phyloP scores from a whole-genome alignment of 2,113 vertebrate genomes.

The Dromaius novaehollandiae region DNA sequence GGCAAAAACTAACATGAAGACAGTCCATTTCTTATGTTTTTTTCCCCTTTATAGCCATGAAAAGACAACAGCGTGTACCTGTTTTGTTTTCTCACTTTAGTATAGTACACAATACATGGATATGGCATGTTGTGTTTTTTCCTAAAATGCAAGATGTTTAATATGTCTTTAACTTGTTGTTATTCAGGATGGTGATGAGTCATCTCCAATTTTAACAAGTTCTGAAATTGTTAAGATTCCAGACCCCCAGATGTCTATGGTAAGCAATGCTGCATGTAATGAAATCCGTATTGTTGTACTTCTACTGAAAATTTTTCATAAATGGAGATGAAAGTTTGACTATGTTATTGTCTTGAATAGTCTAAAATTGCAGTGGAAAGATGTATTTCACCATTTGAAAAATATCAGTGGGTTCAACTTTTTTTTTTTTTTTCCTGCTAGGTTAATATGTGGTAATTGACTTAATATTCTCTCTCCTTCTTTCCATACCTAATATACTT shows the following conservation, averaged over 20 bases:
- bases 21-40: neutral
- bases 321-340: neutral
- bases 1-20: neutral
- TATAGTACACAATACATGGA: neutral
- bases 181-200: constrained; percentile 91
- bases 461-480: neutral
- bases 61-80: neutral
- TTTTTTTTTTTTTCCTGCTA: neutral
- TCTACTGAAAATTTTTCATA: neutral
- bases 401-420: neutral
- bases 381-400: neutral
- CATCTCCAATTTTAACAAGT: constrained; percentile 86
- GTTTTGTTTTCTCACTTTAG: neutral
- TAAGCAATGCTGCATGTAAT: constrained; percentile 69
- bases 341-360: neutral
- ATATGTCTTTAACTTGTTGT: neutral
- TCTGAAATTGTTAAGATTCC: constrained; percentile 98
- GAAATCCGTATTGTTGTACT: neutral
- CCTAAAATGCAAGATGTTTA: neutral
- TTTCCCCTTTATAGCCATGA: neutral
- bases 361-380: neutral
- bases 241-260: constrained; percentile 99
- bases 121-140: neutral
- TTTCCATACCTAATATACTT: neutral
- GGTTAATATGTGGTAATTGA: neutral